These are phyloP conservation scores for Cettia cetti DNA, from an alignment of 2,113 vertebrate genomes.

Conservation along the genomic window DNA sequence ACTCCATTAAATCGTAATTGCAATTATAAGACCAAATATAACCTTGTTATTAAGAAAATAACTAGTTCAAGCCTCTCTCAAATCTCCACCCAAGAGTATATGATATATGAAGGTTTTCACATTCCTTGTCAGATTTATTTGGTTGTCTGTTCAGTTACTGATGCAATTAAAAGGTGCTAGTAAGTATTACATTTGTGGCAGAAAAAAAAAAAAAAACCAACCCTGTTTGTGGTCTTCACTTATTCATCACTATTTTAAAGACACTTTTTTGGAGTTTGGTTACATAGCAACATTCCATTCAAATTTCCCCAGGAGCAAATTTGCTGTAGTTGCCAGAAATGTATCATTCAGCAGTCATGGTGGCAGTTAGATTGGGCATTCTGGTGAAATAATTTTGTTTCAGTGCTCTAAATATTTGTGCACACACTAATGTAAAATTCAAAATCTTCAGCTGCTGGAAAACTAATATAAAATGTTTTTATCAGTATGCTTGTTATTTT, in stretches of 20 bases:
- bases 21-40: conserved; percentile 13
- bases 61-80: background rate
- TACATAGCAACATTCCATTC: conserved; percentile 46
- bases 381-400: background rate
- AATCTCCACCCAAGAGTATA: background rate
- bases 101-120: background rate
- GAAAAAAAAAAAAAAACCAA: too few species aligned
- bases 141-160: conserved; percentile 30
- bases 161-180: conserved; percentile 16
- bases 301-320: background rate
- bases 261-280: conserved; percentile 39
- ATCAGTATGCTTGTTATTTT: background rate
- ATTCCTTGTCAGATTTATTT: conserved; percentile 61
- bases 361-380: background rate
- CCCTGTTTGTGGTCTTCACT: background rate
- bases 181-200: conserved; percentile 18
- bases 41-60: conserved; percentile 46
- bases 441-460: background rate
- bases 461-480: background rate
- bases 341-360: conserved; percentile 12
- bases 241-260: conserved; percentile 47
- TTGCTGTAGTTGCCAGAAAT: conserved; percentile 19
- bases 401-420: background rate
- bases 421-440: background rate
- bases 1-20: conserved; percentile 14